Conservation (phyloP, 2,888 invertebrate species). For the Harpalus rubripes region DNA sequence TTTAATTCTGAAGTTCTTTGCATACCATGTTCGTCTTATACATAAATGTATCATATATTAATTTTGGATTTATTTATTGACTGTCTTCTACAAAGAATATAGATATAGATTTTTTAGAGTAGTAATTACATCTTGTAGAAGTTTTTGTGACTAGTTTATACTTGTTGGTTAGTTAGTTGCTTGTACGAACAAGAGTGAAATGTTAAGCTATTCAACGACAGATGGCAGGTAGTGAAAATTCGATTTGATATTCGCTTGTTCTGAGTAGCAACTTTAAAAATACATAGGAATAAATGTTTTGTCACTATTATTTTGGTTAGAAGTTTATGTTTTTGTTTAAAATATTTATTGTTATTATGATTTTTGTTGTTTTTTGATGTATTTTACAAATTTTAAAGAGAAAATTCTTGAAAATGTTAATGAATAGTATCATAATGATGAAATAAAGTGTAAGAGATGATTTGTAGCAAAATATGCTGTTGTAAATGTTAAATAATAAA, state of each 20-base stretch:
- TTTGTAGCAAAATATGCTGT: not conserved
- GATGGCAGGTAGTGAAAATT: constrained; percentile 33
- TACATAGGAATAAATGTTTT: not conserved
- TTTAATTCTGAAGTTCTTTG: constrained; percentile 61
- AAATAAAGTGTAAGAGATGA: not conserved
- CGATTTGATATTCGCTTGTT: not conserved
- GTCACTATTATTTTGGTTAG: not conserved
- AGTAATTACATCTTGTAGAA: not conserved
- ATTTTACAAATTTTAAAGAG: not conserved
- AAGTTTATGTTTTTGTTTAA: not conserved
- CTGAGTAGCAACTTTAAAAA: not conserved
- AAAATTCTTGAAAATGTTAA: not conserved
- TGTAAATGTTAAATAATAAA: not conserved
- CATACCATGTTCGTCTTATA: constrained; percentile 17
- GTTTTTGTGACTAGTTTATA: not conserved
- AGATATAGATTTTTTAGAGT: not conserved
- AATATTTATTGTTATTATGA: not conserved
- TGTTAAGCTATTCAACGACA: constrained; percentile 31
- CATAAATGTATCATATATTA: constrained; percentile 37
- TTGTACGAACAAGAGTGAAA: not conserved
- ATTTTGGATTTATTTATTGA: constrained; percentile 38
- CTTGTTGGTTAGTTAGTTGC: not conserved
- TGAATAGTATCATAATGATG: not conserved
- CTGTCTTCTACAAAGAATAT: not conserved
- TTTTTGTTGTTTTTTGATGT: not conserved